phyloP scores from a whole-genome alignment of 1,140 invertebrate species.

The Drosophila trapezifrons region DNA sequence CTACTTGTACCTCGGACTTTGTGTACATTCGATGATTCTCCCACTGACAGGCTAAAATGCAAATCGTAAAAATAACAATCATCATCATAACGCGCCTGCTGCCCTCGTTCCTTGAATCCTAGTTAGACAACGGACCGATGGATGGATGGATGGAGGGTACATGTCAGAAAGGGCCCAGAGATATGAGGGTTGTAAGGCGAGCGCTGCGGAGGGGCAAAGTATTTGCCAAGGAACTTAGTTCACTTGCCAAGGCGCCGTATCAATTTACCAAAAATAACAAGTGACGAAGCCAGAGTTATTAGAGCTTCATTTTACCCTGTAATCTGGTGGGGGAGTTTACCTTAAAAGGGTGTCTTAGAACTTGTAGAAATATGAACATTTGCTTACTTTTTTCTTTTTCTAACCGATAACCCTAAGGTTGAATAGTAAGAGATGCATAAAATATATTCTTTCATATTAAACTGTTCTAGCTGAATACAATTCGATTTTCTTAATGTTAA shows the following conservation, averaged over 20 bases:
- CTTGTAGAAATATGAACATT: background rate
- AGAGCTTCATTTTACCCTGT: slow-evolving; percentile 9
- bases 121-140: slow-evolving; percentile 17
- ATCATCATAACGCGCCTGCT: slow-evolving; percentile 55
- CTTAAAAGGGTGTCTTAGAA: background rate
- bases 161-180: slow-evolving; percentile 6
- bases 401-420: too few relatives aligned
- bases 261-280: slow-evolving; percentile 73
- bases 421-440: too few relatives aligned
- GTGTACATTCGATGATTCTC: slow-evolving; percentile 46
- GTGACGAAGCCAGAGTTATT: slow-evolving; percentile 12
- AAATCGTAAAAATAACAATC: slow-evolving; percentile 71
- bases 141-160: slow-evolving; percentile 17
- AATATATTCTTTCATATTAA: too few relatives aligned
- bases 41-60: slow-evolving; percentile 57
- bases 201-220: slow-evolving; percentile 23
- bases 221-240: slow-evolving; percentile 51
- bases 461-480: too few relatives aligned
- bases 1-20: slow-evolving; percentile 42
- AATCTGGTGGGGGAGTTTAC: background rate
- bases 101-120: slow-evolving; percentile 22
- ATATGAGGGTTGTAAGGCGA: slow-evolving; percentile 4
- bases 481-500: background rate
- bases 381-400: background rate
- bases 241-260: slow-evolving; percentile 60